Base-by-base conservation (phyloP, 2,113 vertebrate genomes). In the Butorides virescens region DNA sequence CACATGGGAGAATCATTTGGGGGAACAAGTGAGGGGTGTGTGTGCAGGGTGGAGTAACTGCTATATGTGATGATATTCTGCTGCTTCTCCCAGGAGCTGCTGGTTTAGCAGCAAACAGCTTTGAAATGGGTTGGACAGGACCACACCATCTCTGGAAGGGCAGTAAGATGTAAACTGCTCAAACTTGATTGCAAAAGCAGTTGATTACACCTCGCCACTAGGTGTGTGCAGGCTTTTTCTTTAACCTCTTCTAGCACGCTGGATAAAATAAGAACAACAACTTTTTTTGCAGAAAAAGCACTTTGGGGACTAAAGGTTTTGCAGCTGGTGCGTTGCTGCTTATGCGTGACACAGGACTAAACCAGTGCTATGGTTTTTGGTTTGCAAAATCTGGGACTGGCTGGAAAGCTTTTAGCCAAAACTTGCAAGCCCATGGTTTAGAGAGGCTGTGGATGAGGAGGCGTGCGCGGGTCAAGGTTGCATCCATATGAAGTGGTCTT, bases 1-100 rank as follows among this genome's bases (percentile, higher is more conserved):
- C 20, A 3, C 0, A 11, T 6, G 13, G 21, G 42, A 49, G 34
- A 71, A 20, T 22, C 15, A 0, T 32, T 39, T 32, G 11, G n/a
- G 52, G 76, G 61, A 52, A 42, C 53, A 47, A 66, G 11, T 0
- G 21, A 74, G 6, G 37, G 17, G 21, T 5, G 2, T 11, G 18
- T 26, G 44, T 22, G 58, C 10, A 3, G 39, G 44, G 4, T 53
- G 27, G 18, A 20, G 42, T 8, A n/a, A 37, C 21, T 61, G 3
- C 26, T 16, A 3, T 10, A 1, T 3, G 2, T 23, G 3, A 7
- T 1, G 0, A 62, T 19, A 13, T 42, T 74, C 37, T 46, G 5
- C 32, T 17, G 59, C n/a, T 61, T 42, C 30, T 71, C 18, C 5
- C 10, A 44, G 17, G 62, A 46, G 36, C 25, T 55, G 26, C 34